Percentiles rank a stretch among this genome's conserved stretches.
Evolutionary conservation across 2,888 invertebrate species (phyloP).

Genomic region (Leptinotarsa tumamoca): DNA sequence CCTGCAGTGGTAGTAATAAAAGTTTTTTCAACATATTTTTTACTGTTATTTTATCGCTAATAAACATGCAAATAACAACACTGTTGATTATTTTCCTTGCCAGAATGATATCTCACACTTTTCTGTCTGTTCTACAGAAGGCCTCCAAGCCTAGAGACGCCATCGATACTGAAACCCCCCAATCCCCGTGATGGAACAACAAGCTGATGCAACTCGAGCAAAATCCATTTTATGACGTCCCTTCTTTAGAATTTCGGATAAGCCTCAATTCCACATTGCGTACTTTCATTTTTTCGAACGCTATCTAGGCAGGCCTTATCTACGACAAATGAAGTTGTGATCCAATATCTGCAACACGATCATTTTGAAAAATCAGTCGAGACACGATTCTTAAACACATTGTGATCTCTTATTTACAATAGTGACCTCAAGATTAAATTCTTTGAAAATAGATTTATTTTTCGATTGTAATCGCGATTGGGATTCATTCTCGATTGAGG

Average conservation of each 20-base stretch:
- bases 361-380: slow-evolving; percentile 13
- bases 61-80: too few species aligned
- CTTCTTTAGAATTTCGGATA: background rate
- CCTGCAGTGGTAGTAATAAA: too few species aligned
- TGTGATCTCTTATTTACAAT: slow-evolving; percentile 16
- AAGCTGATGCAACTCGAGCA: background rate
- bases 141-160: too few species aligned
- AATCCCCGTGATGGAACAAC: background rate
- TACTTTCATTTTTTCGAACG: background rate
- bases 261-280: background rate
- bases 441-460: slow-evolving; percentile 15
- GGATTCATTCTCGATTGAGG: background rate
- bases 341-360: slow-evolving; percentile 2
- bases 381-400: slow-evolving; percentile 21
- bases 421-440: slow-evolving; percentile 12
- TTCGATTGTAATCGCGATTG: background rate
- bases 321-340: slow-evolving; percentile 11
- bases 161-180: background rate
- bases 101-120: too few species aligned
- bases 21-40: too few species aligned
- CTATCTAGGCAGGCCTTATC: slow-evolving; percentile 11
- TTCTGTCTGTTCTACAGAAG: too few species aligned
- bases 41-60: too few species aligned
- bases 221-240: background rate
- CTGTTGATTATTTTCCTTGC: too few species aligned